A percentile compares a stretch with the other conserved stretches of the same genome.
phyloP scores from a whole-genome alignment of 1,140 invertebrate genomes.

The Ylistrum balloti region DNA sequence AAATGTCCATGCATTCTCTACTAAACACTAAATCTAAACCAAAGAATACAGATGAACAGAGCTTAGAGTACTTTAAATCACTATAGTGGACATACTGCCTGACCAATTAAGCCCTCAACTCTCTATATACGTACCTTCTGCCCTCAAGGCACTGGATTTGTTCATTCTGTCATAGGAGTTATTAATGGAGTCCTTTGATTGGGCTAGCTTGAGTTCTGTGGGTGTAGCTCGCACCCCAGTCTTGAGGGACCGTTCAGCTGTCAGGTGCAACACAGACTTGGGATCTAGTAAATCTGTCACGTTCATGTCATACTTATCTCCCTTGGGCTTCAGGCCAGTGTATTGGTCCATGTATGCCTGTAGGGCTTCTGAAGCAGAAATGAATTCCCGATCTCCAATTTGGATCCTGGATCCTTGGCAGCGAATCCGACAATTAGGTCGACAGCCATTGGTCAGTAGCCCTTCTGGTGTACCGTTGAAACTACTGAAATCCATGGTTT shows the following conservation, averaged over 20 bases:
- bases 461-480: background rate
- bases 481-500: background rate
- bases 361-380: conserved; percentile 73
- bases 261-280: conserved; percentile 55
- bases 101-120: background rate
- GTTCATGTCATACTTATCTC: conserved; percentile 50
- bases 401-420: conserved; percentile 64
- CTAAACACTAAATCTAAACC: too few species aligned
- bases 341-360: conserved; percentile 71
- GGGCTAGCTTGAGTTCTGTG: conserved; percentile 61
- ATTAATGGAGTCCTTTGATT: conserved; percentile 48
- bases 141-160: conserved; percentile 54
- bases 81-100: background rate
- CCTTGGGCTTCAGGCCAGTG: conserved; percentile 47
- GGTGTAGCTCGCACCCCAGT: conserved; percentile 54
- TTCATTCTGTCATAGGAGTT: conserved; percentile 60
- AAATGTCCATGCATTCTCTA: too few species aligned
- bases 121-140: conserved; percentile 50
- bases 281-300: conserved; percentile 50
- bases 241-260: conserved; percentile 61
- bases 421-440: conserved; percentile 52
- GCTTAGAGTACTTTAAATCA: background rate
- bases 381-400: conserved; percentile 65
- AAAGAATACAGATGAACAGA: too few species aligned
- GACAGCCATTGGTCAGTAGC: background rate